Base-by-base conservation (phyloP, 2,888 invertebrate species). In the Lepidocyrtoides sp. region DNA sequence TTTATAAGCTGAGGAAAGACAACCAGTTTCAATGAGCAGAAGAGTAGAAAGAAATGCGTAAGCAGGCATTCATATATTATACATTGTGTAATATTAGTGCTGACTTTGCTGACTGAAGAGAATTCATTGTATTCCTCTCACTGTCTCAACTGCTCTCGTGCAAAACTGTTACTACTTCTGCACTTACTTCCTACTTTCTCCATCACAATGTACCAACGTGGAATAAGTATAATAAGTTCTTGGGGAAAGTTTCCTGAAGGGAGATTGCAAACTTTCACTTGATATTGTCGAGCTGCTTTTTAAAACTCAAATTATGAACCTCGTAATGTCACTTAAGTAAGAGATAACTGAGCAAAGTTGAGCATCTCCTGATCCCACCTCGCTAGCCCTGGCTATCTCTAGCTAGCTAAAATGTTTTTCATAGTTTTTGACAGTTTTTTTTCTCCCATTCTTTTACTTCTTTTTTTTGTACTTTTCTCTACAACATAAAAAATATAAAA, bases 291-390 rank as follows among this genome's bases (percentile, higher is more conserved):
- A 87, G 87, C 87, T 85, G 81, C 88, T 81, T 79, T 81, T 88
- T 81, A 88, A 88, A 88, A 88, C 81, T 79, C 69, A 88, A 88
- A 88, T 88, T 88, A 88, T 81, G 88, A 88, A 88, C 81, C 88
- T 69, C 88, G 88, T 88, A 88, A 88, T 88, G 88, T 88, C 88
- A 88, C 88, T 88, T 88, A 88, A 88, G 88, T 88, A 88, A 88
- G 88, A 88, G 88, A 88, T 88, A 88, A 88, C 88, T 81, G 81
- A 54, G 88, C 66, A 69, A 88, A 79, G 81, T 81, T 69, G 48
- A 81, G 26, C 51, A 69, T 81, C 66, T 88, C 41, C 69, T 69
- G 79, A 88, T 81, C 88, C 81, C 69, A 36, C 88, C n/a, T n/a
- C n/a, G n/a, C 81, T 79, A 66, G 48, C 84, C 69, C 75, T 2